These are phyloP conservation scores for Tinea trinotella DNA, from an alignment of 2,888 invertebrate genomes.

Conservation along the genomic window DNA sequence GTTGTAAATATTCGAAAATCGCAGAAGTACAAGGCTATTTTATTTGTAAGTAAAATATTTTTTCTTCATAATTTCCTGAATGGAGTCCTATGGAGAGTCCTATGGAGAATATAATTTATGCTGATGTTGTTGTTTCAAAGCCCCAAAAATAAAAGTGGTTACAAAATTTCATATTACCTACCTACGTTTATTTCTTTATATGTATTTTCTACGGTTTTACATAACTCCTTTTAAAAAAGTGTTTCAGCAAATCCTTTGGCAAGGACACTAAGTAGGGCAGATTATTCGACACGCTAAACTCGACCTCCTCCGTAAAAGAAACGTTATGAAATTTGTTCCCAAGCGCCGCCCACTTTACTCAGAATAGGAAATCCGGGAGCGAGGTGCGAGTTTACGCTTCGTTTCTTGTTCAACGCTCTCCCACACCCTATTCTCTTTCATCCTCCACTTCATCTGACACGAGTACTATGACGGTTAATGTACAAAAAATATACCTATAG, in stretches of 20 bases:
- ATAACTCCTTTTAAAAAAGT: neutral
- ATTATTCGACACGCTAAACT: constrained; percentile 63
- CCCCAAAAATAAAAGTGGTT: too few species aligned
- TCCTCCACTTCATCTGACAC: constrained; percentile 27
- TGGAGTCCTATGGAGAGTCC: too few species aligned
- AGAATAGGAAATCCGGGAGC: constrained; percentile 71
- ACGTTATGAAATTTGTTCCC: constrained; percentile 55
- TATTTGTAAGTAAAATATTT: too few species aligned
- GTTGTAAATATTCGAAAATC: neutral
- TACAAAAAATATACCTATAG: neutral
- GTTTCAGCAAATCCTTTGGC: constrained; percentile 64
- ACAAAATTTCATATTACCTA: too few species aligned
- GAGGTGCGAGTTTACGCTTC: constrained; percentile 66
- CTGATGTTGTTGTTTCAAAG: too few species aligned
- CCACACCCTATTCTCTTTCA: constrained; percentile 10
- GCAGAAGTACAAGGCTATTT: too few species aligned
- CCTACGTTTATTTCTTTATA: too few species aligned
- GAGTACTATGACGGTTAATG: constrained; percentile 18
- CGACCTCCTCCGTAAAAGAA: constrained; percentile 54
- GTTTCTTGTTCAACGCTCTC: constrained; percentile 49
- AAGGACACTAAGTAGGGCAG: constrained; percentile 67
- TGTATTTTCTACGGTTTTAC: neutral
- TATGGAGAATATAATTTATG: too few species aligned
- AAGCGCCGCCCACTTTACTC: constrained; percentile 69
- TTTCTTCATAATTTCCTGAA: too few species aligned